Evolutionary conservation across 1,140 invertebrate genomes (phyloP), one percentile per base, ranked within the genome.

Genomic region (Dermatophagoides farinae): DNA sequence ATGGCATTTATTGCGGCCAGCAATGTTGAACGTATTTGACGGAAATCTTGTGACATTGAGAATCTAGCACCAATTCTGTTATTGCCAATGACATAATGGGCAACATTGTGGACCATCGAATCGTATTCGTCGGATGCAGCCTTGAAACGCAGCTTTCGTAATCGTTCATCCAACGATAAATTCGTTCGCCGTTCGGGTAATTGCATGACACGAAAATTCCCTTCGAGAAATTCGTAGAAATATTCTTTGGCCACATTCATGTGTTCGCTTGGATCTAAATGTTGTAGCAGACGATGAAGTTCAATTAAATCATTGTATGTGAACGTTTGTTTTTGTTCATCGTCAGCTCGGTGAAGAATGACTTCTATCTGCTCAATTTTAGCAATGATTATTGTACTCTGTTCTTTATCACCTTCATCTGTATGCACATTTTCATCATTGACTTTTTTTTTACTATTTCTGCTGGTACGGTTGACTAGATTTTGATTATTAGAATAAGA

Each of bases 1-100:
- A 63, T 20, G 16, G 60, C 41, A 55, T 63, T 63, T 22, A 64
- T 20, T 22, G 58, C 41, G 25, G 62, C 62, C 16, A 63, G 9
- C 43, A 60, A 20, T 12, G 59, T 53, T 20, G 23, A 16, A 18
- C 46, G 23, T 4, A 60, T 2, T 9, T 51, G 18, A 8, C 51
- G 25, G 11, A 60, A n/a, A 11, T 60, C 59, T 12, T 52, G 16
- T 16, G 10, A 12, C 9, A 43, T 10, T 4, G 44, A 25, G 11
- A 60, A 38, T 10, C 22, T 49, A 4, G 31, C 12, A n/a, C 22
- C 57, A 11, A 14, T 6, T 18, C 16, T 40, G 18, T 14, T 57
- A n/a, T 37, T 22, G 39, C 47, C 18, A 5, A 16, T 14, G n/a
- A 54, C 18, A 14, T n/a, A 12, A 16, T 25, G 25, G 23, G 11